phyloP scores from a whole-genome alignment of 2,888 invertebrate genomes.

The Pterostichus niger region DNA sequence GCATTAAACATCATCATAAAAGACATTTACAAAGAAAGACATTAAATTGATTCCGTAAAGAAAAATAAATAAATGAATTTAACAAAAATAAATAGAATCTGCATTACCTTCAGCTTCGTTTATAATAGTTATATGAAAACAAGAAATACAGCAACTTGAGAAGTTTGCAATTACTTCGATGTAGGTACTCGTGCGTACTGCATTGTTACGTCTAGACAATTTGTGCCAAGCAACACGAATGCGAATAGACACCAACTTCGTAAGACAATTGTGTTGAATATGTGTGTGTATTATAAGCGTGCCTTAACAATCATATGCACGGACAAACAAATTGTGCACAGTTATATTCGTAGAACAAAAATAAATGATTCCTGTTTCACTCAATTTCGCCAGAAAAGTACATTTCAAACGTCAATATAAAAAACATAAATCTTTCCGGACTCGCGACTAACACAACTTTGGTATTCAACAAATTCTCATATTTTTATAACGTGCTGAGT shows the following conservation, averaged over 20 bases:
- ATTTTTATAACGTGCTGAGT: constrained; percentile 5
- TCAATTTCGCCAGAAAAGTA: constrained; percentile 47
- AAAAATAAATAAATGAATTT: neutral
- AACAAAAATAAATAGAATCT: neutral
- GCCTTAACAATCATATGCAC: constrained; percentile 31
- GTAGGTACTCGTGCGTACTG: constrained; percentile 41
- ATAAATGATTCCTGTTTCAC: constrained; percentile 22
- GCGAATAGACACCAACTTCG: constrained; percentile 18
- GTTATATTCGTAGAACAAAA: constrained; percentile 10
- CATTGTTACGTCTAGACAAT: constrained; percentile 40
- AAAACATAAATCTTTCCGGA: constrained; percentile 33
- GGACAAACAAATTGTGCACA: constrained; percentile 30
- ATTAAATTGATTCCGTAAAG: neutral
- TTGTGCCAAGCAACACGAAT: constrained; percentile 12
- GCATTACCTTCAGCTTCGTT: constrained; percentile 7
- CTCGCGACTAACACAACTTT: neutral
- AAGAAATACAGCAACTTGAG: constrained; percentile 21
- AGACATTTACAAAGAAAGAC: neutral
- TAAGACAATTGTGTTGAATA: constrained; percentile 1
- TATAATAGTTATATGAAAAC: constrained; percentile 14
- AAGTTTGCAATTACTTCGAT: constrained; percentile 48
- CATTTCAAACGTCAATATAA: constrained; percentile 37
- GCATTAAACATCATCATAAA: neutral
- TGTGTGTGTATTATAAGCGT: constrained; percentile 28
- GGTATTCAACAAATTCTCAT: neutral